Conservation (phyloP, 2,113 vertebrate species). For the Atherinomorus stipes region DNA sequence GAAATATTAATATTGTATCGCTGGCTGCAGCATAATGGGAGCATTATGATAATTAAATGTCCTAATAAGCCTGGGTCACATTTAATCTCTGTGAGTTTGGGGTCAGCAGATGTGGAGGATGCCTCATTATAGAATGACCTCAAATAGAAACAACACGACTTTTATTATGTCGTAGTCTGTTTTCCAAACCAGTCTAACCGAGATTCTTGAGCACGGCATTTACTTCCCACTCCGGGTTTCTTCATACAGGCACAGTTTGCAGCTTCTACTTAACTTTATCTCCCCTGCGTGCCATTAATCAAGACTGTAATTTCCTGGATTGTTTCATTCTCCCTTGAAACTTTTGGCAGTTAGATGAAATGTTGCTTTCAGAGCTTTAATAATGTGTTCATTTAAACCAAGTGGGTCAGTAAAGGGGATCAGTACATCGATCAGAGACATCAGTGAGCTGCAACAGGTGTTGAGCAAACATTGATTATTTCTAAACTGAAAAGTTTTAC, state of each 20-base stretch:
- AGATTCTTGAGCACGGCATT: background rate
- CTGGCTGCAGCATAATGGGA: slow-evolving; percentile 47
- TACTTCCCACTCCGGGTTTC: background rate
- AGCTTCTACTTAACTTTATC: background rate
- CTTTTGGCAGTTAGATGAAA: slow-evolving; percentile 25
- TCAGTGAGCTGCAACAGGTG: background rate
- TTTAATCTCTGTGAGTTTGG: slow-evolving; percentile 63
- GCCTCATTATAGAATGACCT: slow-evolving; percentile 42
- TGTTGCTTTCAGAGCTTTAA: background rate
- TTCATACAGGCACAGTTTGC: background rate
- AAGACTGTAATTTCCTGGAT: slow-evolving; percentile 52
- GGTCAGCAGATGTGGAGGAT: slow-evolving; percentile 73
- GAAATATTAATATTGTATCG: slow-evolving; percentile 42
- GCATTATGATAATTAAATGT: slow-evolving; percentile 76
- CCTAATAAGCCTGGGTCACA: slow-evolving; percentile 64
- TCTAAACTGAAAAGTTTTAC: background rate
- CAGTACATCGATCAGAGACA: background rate
- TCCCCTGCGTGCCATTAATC: slow-evolving; percentile 24
- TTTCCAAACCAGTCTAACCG: background rate
- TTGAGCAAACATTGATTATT: background rate
- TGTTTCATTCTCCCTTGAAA: slow-evolving; percentile 16
- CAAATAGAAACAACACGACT: slow-evolving; percentile 6
- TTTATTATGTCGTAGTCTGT: background rate
- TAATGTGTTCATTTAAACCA: slow-evolving; percentile 9
- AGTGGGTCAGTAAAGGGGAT: background rate